phyloP scores from a whole-genome alignment of 2,888 invertebrate genomes.

The Drosophila phalerata region DNA sequence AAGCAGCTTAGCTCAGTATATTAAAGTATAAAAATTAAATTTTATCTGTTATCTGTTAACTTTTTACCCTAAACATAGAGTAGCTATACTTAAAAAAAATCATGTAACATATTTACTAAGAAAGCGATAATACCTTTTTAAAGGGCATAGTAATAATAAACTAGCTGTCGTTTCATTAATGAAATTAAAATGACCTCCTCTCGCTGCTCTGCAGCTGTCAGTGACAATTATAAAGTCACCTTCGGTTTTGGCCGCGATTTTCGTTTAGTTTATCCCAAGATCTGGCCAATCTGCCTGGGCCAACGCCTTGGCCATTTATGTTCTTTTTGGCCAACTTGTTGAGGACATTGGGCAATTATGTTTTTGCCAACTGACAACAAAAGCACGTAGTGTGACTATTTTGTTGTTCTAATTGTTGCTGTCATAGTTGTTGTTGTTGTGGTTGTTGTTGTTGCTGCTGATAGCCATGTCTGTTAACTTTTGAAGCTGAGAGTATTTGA shows the following conservation, averaged over 20 bases:
- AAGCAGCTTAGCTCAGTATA: not conserved
- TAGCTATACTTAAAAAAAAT: not conserved
- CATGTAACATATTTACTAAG: not conserved
- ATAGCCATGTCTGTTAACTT: slow-evolving; percentile 34
- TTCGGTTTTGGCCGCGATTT: slow-evolving; percentile 22
- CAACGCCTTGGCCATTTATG: slow-evolving; percentile 27
- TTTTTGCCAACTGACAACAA: slow-evolving; percentile 31
- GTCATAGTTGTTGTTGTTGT: slow-evolving; percentile 15
- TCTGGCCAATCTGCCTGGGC: slow-evolving; percentile 20
- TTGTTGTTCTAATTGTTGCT: slow-evolving; percentile 17
- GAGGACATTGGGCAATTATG: slow-evolving; percentile 49
- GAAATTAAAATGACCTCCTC: slow-evolving; percentile 51
- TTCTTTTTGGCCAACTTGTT: slow-evolving; percentile 24
- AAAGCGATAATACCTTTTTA: not conserved
- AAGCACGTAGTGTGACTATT: slow-evolving; percentile 40
- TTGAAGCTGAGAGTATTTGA: slow-evolving; percentile 59
- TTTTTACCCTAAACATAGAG: not conserved
- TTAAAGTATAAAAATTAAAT: too few relatives aligned
- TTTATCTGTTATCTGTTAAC: too few relatives aligned
- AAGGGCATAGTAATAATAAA: not conserved
- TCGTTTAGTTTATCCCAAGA: slow-evolving; percentile 23
- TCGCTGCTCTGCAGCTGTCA: slow-evolving; percentile 17
- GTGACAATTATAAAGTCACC: slow-evolving; percentile 33
- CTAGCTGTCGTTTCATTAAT: slow-evolving; percentile 51
- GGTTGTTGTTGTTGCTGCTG: slow-evolving; percentile 31